Conservation (phyloP, 1,140 invertebrate species). For the Drosophila triauraria region DNA sequence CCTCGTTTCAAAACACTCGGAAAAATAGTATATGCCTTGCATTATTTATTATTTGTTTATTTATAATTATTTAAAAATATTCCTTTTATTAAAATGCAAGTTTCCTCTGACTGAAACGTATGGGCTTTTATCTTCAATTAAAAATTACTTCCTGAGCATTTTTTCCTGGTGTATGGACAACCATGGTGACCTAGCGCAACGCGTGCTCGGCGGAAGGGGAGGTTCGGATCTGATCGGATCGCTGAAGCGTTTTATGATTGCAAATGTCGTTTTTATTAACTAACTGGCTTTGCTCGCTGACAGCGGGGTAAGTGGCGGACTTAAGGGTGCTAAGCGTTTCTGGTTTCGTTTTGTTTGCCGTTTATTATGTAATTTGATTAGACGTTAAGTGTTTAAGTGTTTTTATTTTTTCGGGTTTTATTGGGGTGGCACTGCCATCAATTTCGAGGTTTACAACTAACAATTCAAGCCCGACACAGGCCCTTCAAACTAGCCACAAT, state of each 20-base stretch:
- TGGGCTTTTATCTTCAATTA: rapidly evolving
- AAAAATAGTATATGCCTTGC: too few species aligned
- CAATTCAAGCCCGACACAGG: conserved; percentile 14
- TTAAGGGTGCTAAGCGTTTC: conserved; percentile 72
- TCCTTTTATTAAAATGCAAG: too few species aligned
- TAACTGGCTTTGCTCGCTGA: conserved; percentile 57
- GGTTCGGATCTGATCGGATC: conserved; percentile 14
- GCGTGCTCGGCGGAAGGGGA: conserved; percentile 23
- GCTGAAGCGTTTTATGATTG: conserved; percentile 65
- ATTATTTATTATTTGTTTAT: not conserved
- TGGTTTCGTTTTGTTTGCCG: conserved; percentile 58
- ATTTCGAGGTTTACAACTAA: conserved; percentile 9
- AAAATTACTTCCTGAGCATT: not conserved
- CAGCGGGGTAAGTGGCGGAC: conserved; percentile 55
- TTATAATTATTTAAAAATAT: not conserved
- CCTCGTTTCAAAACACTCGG: not conserved
- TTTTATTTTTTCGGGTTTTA: conserved; percentile 8
- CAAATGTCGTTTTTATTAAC: conserved; percentile 73
- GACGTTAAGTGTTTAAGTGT: conserved; percentile 57
- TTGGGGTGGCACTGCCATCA: conserved; percentile 8
- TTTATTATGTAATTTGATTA: conserved; percentile 75
- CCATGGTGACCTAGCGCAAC: conserved; percentile 58
- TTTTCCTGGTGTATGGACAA: conserved; percentile 7
- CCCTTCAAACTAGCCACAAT: conserved; percentile 64
- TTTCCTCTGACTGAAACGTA: too few species aligned